phyloP scores from a whole-genome alignment of 1,140 invertebrate genomes.

The Olivierus martensii region DNA sequence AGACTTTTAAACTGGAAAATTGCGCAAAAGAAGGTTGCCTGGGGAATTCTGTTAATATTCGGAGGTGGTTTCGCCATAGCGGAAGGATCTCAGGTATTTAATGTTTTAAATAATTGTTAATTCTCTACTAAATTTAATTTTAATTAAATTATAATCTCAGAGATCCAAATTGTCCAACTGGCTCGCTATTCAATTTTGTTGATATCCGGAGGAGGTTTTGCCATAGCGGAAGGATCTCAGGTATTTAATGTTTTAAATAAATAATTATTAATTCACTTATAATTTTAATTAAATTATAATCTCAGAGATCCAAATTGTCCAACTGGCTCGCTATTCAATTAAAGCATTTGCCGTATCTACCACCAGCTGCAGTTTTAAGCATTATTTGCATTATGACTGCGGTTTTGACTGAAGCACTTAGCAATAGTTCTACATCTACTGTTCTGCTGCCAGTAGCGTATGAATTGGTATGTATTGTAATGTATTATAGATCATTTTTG shows the following conservation, averaged over 20 bases:
- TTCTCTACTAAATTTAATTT: too few species aligned
- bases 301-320: slow-evolving; percentile 55
- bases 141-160: slow-evolving; percentile 8
- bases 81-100: slow-evolving; percentile 15
- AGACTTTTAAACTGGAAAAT: not conserved
- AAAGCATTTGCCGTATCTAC: slow-evolving; percentile 25
- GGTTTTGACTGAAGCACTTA: slow-evolving; percentile 60
- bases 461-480: slow-evolving; percentile 49
- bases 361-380: slow-evolving; percentile 26
- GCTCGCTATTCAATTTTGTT: slow-evolving; percentile 43
- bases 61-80: slow-evolving; percentile 33
- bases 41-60: slow-evolving; percentile 30
- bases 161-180: slow-evolving; percentile 56
- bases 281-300: too few species aligned
- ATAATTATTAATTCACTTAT: too few species aligned
- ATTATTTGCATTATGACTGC: slow-evolving; percentile 32
- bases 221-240: slow-evolving; percentile 25
- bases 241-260: too few species aligned
- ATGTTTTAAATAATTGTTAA: too few species aligned
- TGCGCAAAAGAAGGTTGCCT: slow-evolving; percentile 21
- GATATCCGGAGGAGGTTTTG: slow-evolving; percentile 31
- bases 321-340: slow-evolving; percentile 48
- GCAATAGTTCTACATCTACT: slow-evolving; percentile 69
- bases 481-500: too few species aligned
- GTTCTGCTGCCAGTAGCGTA: slow-evolving; percentile 65